These are phyloP conservation scores for Dyspetes luteomarginatus DNA, from an alignment of 2,888 invertebrate species.

Conservation along the genomic window DNA sequence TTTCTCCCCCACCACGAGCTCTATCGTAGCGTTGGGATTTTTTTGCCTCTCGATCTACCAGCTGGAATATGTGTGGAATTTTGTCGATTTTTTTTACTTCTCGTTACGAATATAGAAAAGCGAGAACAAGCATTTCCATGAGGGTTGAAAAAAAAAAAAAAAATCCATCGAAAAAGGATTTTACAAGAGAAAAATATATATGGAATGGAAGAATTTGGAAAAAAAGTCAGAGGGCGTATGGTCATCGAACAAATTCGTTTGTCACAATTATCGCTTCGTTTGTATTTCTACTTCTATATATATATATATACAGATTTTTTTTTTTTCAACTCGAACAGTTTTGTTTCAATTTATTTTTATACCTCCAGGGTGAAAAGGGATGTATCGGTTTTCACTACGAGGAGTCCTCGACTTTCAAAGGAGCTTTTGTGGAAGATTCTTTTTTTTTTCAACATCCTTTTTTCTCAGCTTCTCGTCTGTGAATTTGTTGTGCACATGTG, in stretches of 20 bases:
- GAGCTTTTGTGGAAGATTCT: constrained; percentile 13
- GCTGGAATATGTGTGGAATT: constrained; percentile 7
- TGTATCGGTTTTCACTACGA: constrained; percentile 32
- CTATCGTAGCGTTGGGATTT: not conserved
- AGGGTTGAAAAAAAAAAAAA: not conserved
- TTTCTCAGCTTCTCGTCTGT: not conserved
- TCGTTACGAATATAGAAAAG: not conserved
- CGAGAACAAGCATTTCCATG: not conserved
- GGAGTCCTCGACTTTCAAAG: constrained; percentile 31
- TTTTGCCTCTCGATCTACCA: constrained; percentile 1
- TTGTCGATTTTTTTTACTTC: not conserved
- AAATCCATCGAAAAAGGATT: constrained; percentile 20
- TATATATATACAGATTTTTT: not conserved
- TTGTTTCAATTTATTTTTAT: constrained; percentile 35
- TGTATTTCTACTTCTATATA: constrained; percentile 9
- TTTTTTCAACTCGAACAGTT: constrained; percentile 14
- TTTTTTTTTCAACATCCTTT: not conserved
- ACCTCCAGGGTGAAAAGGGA: not conserved
- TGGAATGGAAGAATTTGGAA: not conserved
- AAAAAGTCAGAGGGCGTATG: not conserved
- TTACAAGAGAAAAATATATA: constrained; percentile 15
- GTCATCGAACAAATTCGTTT: constrained; percentile 16
- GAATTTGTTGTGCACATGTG: not conserved
- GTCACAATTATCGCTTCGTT: constrained; percentile 23
- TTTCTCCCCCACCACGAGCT: not conserved